Conservation (phyloP, 2,113 vertebrate genomes). For the Coracopsis vasa region DNA sequence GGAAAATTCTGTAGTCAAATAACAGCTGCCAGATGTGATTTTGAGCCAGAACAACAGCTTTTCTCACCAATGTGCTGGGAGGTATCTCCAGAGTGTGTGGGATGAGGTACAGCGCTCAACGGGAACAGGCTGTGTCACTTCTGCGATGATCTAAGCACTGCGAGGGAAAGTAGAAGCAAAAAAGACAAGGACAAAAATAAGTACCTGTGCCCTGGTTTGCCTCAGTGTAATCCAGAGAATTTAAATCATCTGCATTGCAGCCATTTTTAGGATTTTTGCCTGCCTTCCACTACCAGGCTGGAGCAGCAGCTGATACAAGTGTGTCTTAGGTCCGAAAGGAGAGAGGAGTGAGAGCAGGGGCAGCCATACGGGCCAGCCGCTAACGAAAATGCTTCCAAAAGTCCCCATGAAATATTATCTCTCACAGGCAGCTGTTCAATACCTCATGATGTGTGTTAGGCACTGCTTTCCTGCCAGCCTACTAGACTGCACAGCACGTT, state of each 20-base stretch:
- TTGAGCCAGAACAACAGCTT: conserved; percentile 29
- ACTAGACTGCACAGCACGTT: not conserved
- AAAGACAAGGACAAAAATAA: not conserved
- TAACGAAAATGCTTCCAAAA: conserved; percentile 26
- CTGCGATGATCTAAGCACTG: not conserved
- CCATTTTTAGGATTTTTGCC: conserved; percentile 37
- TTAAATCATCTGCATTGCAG: not conserved
- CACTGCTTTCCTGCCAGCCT: not conserved
- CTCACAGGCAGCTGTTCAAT: conserved; percentile 20
- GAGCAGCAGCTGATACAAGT: not conserved
- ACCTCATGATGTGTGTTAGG: not conserved
- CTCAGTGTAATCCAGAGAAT: not conserved
- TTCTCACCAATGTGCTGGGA: not conserved
- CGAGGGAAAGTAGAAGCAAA: fast-evolving
- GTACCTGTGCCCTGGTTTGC: not conserved
- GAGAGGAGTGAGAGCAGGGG: not conserved
- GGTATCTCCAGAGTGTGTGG: not conserved
- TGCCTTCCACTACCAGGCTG: not conserved
- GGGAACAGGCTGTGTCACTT: not conserved
- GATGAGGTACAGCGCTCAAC: not conserved
- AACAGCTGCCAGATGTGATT: conserved; percentile 32
- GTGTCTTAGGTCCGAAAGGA: not conserved
- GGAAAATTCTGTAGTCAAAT: not conserved
- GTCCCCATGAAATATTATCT: conserved; percentile 48
- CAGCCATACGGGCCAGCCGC: not conserved